These are phyloP conservation scores for Pardosa pseudoannulata DNA, from an alignment of 2,888 invertebrate species.

Conservation along the genomic window DNA sequence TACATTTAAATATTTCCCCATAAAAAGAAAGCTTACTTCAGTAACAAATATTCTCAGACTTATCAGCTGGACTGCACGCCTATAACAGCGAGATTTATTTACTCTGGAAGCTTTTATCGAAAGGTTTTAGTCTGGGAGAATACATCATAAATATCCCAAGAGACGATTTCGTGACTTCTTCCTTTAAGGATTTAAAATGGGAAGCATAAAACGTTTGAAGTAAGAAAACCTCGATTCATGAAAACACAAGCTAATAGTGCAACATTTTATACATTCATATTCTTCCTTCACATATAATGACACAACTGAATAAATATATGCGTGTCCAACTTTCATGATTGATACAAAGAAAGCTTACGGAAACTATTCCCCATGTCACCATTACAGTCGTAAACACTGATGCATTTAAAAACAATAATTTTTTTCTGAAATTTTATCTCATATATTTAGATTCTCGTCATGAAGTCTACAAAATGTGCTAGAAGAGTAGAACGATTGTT, in stretches of 20 bases:
- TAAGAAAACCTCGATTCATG: neutral
- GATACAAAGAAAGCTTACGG: no score
- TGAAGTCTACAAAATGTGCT: no score
- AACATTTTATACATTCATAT: neutral
- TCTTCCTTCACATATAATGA: neutral
- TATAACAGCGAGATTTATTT: slow-evolving; percentile 8
- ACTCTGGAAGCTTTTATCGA: slow-evolving; percentile 3
- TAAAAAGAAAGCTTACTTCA: neutral
- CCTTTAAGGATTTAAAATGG: neutral
- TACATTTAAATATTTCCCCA: neutral
- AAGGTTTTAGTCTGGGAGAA: neutral
- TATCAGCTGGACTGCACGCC: neutral
- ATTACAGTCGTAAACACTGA: no score
- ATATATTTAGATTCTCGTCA: no score
- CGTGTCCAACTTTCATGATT: no score
- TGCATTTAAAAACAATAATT: no score
- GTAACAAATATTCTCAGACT: neutral
- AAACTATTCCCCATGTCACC: no score
- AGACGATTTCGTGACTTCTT: slow-evolving; percentile 5
- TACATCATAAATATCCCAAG: slow-evolving; percentile 3
- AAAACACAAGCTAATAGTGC: neutral
- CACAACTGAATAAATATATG: neutral
- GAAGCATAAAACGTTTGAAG: neutral
- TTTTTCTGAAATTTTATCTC: no score
- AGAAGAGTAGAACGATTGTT: no score